Base-by-base conservation (phyloP, 2,113 vertebrate species). In the Peromyscus leucopus region DNA sequence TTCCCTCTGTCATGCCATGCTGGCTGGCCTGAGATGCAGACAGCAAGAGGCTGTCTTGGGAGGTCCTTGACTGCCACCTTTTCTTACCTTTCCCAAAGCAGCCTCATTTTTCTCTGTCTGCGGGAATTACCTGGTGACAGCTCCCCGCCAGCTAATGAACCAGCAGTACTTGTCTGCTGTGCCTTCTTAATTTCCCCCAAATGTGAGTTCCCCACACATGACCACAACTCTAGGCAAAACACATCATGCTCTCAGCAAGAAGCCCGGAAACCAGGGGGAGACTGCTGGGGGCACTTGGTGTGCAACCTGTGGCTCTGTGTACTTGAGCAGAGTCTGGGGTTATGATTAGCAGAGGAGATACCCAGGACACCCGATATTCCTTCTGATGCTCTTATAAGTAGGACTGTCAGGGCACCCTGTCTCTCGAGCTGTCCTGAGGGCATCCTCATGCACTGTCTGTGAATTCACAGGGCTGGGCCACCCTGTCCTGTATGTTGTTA, bases 161-260 rank as follows among this genome's bases (percentile, higher is more conserved):
- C 89, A 76, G 79, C 82, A 93, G 84, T 22, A 46, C 48, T 96
- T 95, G 82, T 97, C 87, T 96, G 90, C 86, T 5, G 12, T 9
- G 46, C 95, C 93, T 95, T 96, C 96, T 94, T 97, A 95, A 96
- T 98, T 96, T 95, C 87, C 57, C 87, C 31, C 86, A 94, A 97
- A 97, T 96, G 84, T 84, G 87, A 96, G 83, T 72, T 96, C 91
- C 93, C 36, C 0, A 92, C 84, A 96, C 22, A 8, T 67, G 74
- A 63, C 48, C 94, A 92, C 87, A 36, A 92, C 97, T 96, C 92
- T 74, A 96, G 94, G 94, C 93, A 94, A 97, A 97, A 96, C 87
- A 94, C 88, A 96, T 93, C 80, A 69, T 63, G 51, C 9, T 91
- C 97, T 92, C 97, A 97, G 97, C 10, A 0, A 94, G 97, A 84